Evolutionary conservation across 1,140 invertebrate genomes (phyloP), one percentile per base, ranked within the genome.

Genomic region (Psix sp.): DNA sequence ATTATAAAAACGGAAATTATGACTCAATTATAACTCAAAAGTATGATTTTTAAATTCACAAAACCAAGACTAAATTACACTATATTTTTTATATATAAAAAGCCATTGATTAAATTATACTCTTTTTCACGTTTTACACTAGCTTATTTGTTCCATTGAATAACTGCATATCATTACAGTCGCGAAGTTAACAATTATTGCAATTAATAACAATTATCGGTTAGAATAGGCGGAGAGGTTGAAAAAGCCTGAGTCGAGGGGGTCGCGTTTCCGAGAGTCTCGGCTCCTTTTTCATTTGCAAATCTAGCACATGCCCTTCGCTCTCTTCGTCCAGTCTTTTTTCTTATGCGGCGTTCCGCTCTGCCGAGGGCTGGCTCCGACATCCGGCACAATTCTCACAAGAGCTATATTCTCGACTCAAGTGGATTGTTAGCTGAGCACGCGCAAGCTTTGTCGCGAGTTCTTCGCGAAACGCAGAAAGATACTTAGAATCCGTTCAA

Each of bases 321-420:
- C 6, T 7, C 21, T 39, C 17, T 43, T 57, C 21, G 11, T 14
- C 36, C 21, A n/a, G 31, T 51, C 33, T 72, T 51, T 51, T 18
- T 52, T 48, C 45, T 16, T n/a, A n/a, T n/a, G 7, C 21, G 39
- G 17, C 51, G 63, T 67, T 74, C 62, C 63, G 71, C 71, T 67
- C 71, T 52, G 51, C 49, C 57, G 71, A 67, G 56, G 63, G 49
- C 63, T 74, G 63, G 57, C 49, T 63, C 33, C 21, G 21, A 57
- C 57, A 67, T 74, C 71, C 71, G 71, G 62, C 51, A 46, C 42
- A 56, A 54, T 63, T 66, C 63, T 57, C 45, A 18, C 56, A 68
- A 65, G 33, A 65, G 59, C 52, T 60, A 35, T 52, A 65, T 65
- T 67, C 70, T 62, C 54, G 15, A 18, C 49, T 42, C 46, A 39